Evolutionary conservation across 2,113 vertebrate species (phyloP).

Genomic region (Esox niger): DNA sequence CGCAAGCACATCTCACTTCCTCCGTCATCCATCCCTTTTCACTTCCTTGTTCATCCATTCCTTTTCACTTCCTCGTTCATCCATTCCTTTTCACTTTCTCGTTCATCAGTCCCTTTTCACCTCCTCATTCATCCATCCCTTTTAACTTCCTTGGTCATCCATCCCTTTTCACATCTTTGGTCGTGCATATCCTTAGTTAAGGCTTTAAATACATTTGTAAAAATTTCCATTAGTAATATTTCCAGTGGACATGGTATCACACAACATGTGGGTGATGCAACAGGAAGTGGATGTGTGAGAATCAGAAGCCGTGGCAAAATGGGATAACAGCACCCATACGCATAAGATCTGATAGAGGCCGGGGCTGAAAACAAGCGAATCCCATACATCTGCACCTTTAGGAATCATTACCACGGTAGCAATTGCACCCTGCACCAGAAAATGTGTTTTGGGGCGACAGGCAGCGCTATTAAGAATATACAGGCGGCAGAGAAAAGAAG

Average conservation of each 20-base stretch:
- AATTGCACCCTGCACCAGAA: background rate
- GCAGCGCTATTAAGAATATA: constrained; percentile 30
- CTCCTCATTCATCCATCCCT: background rate
- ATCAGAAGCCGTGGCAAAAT: background rate
- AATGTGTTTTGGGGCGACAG: constrained; percentile 6
- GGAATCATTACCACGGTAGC: constrained; percentile 9
- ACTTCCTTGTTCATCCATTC: background rate
- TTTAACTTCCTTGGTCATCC: background rate
- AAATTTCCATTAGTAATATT: background rate
- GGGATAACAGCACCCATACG: background rate
- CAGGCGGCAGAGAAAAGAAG: constrained; percentile 8
- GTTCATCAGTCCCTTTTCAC: too few species aligned
- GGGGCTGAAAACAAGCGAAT: background rate
- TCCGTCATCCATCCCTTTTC: background rate
- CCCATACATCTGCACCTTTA: background rate
- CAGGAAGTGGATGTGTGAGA: too few species aligned
- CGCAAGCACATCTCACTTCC: background rate
- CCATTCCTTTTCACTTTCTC: too few species aligned
- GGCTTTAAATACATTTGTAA: background rate
- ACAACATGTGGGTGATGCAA: background rate
- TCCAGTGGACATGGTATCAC: background rate
- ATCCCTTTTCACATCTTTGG: too few species aligned
- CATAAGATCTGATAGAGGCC: background rate
- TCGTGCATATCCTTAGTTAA: background rate
- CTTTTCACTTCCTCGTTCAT: too few species aligned